A percentile compares a stretch with the other conserved stretches of the same genome.
Conservation (phyloP, 2,888 invertebrate species). For the Microplitis manilae region DNA sequence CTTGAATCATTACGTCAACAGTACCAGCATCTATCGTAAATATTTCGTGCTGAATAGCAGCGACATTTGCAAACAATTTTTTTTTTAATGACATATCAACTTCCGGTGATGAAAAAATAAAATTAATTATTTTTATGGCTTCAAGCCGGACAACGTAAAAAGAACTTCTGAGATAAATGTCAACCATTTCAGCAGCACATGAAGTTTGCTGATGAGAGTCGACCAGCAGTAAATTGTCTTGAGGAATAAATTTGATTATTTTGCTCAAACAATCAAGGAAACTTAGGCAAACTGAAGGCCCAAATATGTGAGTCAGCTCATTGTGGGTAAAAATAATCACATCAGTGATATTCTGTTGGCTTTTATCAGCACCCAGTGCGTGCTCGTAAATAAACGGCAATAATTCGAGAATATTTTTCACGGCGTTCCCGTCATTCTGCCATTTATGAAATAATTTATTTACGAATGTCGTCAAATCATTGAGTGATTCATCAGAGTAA, state of each 20-base stretch:
- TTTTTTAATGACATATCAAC: slow-evolving; percentile 58
- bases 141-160: slow-evolving; percentile 70
- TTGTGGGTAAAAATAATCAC: slow-evolving; percentile 33
- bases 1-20: slow-evolving; percentile 64
- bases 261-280: slow-evolving; percentile 69
- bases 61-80: slow-evolving; percentile 65
- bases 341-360: not conserved
- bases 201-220: slow-evolving; percentile 52
- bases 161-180: slow-evolving; percentile 66
- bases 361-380: not conserved
- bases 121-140: slow-evolving; percentile 66
- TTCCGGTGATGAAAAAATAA: slow-evolving; percentile 61
- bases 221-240: slow-evolving; percentile 55
- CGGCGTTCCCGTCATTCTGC: slow-evolving; percentile 62
- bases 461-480: slow-evolving; percentile 60
- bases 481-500: slow-evolving; percentile 56
- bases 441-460: slow-evolving; percentile 61
- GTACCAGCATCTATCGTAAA: slow-evolving; percentile 70
- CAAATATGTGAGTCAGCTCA: slow-evolving; percentile 57
- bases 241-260: slow-evolving; percentile 65
- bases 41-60: slow-evolving; percentile 59
- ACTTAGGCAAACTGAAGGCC: slow-evolving; percentile 66
- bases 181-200: slow-evolving; percentile 45
- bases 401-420: slow-evolving; percentile 64
- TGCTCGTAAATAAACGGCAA: slow-evolving; percentile 58